Percentiles rank a stretch among this genome's conserved stretches.
Conservation (phyloP, 1,140 invertebrate genomes). For the Heliconius melpomene region DNA sequence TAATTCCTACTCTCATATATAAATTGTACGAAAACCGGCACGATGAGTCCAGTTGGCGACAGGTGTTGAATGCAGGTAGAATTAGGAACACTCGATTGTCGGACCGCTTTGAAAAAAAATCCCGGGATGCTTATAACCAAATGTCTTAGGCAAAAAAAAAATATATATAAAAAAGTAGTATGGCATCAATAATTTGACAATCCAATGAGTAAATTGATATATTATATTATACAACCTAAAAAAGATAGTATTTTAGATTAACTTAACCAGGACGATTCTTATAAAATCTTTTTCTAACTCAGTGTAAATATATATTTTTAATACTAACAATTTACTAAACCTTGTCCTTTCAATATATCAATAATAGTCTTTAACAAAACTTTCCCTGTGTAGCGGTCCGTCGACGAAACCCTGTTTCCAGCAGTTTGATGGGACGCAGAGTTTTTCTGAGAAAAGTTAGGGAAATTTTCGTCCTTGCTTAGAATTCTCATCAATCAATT, state of each 20-base stretch:
- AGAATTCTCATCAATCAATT: conserved; percentile 57
- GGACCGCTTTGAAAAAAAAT: conserved; percentile 43
- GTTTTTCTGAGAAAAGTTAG: conserved; percentile 53
- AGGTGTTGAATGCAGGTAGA: conserved; percentile 74
- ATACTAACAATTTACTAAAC: neutral
- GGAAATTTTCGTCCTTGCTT: conserved; percentile 46
- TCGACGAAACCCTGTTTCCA: conserved; percentile 47
- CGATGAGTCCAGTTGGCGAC: conserved; percentile 43
- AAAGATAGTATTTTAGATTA: no score
- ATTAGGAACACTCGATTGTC: conserved; percentile 30
- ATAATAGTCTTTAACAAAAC: conserved; percentile 38
- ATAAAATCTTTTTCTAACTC: neutral
- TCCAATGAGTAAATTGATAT: neutral
- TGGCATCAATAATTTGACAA: neutral
- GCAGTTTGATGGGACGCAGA: conserved; percentile 63
- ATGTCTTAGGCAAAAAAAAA: conserved; percentile 3
- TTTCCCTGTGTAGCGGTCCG: conserved; percentile 49
- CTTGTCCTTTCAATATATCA: neutral
- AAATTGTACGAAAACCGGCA: neutral
- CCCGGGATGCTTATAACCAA: conserved; percentile 16
- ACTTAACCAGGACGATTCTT: no score
- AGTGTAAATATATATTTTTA: neutral
- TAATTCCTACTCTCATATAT: neutral
- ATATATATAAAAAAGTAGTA: neutral
- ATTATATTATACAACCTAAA: no score